phyloP scores from a whole-genome alignment of 2,888 invertebrate species.

The Napeogenes sylphis region DNA sequence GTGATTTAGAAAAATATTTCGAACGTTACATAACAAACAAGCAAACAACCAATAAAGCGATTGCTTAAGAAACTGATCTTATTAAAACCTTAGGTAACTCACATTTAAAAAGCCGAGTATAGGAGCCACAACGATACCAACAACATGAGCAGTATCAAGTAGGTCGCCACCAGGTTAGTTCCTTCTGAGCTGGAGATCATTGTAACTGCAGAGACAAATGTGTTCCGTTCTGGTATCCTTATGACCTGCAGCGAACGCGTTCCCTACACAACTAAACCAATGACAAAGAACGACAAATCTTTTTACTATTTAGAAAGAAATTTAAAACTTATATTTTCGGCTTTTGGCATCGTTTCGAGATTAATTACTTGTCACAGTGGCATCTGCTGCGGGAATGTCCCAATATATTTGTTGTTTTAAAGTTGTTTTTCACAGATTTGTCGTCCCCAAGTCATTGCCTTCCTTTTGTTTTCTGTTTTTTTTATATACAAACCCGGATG shows the following conservation, averaged over 20 bases:
- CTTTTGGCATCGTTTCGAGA: conserved; percentile 50
- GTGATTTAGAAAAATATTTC: neutral
- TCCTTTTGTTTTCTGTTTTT: conserved; percentile 24
- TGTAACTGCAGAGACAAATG: conserved; percentile 22
- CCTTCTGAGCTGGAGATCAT: conserved; percentile 74
- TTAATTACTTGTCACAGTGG: conserved; percentile 55
- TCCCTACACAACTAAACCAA: conserved; percentile 54
- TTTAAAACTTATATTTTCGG: conserved; percentile 54
- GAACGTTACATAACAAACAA: neutral
- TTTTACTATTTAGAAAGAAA: conserved; percentile 38
- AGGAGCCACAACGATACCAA: conserved; percentile 81
- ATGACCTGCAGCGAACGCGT: conserved; percentile 10
- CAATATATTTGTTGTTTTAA: conserved; percentile 38
- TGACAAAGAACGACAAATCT: conserved; percentile 35
- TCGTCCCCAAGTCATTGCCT: conserved; percentile 25
- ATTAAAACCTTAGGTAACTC: conserved; percentile 41
- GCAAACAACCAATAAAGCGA: neutral
- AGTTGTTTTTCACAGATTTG: conserved; percentile 31
- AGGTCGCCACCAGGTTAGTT: conserved; percentile 81
- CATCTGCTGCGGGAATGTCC: conserved; percentile 32
- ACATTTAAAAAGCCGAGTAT: conserved; percentile 77
- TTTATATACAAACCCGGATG: conserved; percentile 7
- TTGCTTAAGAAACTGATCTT: conserved; percentile 2
- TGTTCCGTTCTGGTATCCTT: neutral
- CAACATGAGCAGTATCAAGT: conserved; percentile 80